Base-by-base conservation (phyloP, 30 jellyfish, hydroid and myxozoan species). In the Aurelia coerulea region DNA sequence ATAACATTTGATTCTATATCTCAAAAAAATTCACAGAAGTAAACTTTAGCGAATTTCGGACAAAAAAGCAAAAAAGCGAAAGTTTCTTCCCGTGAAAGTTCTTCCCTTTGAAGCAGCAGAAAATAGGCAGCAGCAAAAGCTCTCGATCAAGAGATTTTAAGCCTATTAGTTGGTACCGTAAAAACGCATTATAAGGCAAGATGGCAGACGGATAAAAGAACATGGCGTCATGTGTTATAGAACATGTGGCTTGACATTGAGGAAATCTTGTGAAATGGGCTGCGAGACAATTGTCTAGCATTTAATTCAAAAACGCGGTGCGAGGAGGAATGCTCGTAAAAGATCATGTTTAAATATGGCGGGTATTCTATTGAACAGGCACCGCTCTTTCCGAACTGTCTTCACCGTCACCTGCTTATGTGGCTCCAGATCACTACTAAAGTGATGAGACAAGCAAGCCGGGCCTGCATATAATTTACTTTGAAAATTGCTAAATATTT, bases 201-300 rank as follows among this genome's bases (percentile, higher is more conserved):
- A 46, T 46, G 70, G 70, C 70, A 60, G 70, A 60, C 70, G 35
- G 70, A 60, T 60, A n/a, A 60, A 60, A 15, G 56, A 46, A 60
- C 10, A 23, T 60, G 70, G 70, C 70, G 70, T 60, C 80, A 51
- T 19, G 10, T 70, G 34, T 70, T 3, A 46, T 70, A 23, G 1
- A 32, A 58, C 89, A 14, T 79, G 81, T 41, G 84, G 80, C 79
- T 46, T 29, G 74, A 16, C 50, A 65, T 68, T 66, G 80, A 37
- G 67, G 80, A 74, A 67, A 82, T 52, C 76, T n/a, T 23, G 56
- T 49, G 46, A 71, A 83, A 71, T 83, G 80, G 85, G 46, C 70
- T 70, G 58, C 41, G 71, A 83, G 92, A 83, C 92, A 69, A 73
- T 83, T 62, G 92, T 83, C 92, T 83, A 42, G 62, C 59, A 46